Evolutionary conservation across 2,113 vertebrate genomes (phyloP), one percentile per base, ranked within the genome.

Genomic region (Leucopsar rothschildi): DNA sequence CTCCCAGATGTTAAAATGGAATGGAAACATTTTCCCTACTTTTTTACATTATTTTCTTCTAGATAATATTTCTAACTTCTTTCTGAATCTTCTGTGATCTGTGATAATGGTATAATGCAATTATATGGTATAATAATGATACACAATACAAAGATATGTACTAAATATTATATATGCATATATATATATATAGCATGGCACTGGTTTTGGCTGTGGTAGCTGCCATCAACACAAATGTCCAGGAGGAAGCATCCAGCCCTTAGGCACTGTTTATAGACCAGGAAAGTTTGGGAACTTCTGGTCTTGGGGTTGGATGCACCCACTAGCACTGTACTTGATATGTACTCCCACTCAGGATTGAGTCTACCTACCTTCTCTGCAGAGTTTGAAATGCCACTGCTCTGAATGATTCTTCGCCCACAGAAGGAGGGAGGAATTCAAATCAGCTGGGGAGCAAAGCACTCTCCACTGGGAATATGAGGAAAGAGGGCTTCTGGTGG

Each of bases 361-460:
- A 90, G 75, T 44, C 84, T 95, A 50, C 90, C 82, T 86, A 71
- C 93, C 82, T 91, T 96, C 95, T 68, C 76, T 44, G 83, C 39
- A n/a, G 86, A 92, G 79, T 72, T 90, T 92, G 49, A 56, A 96
- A 96, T 94, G 94, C 92, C 92, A 83, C 76, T 94, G 57, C 85
- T 85, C 71, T 40, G 73, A 73, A 60, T 60, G 94, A 92, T 82
- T 93, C 93, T 49, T 83, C 76, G 3, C 95, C 93, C 90, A 93
- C 59, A 1, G 60, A 19, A 33, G 82, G 87, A 95, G 89, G 94
- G 94, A 95, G 93, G 92, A 96, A 96, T 94, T 94, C 75, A 70
- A 93, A 93, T 96, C 68, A 94, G 95, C 80, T 63, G 72, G 93
- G 75, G 93, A 95, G 80, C 82, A 81, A 80, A 93, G 64, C 33